Evolutionary conservation across 2,888 invertebrate genomes (phyloP).

Genomic region (Pelosia muscerda): DNA sequence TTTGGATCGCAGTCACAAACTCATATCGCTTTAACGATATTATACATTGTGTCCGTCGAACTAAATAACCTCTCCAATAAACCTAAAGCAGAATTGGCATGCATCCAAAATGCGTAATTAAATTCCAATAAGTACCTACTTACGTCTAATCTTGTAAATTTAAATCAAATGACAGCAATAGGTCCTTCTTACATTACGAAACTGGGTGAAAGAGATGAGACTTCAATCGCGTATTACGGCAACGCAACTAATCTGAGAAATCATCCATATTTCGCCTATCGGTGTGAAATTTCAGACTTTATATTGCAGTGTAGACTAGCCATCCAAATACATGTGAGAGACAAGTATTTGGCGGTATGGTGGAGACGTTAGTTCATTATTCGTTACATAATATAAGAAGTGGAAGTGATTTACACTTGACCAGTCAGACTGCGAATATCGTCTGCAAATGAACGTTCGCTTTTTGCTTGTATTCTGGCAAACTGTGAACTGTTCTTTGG

Average conservation of each 20-base stretch:
- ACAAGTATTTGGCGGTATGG: not conserved
- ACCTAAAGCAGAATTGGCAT: not conserved
- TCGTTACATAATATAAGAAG: not conserved
- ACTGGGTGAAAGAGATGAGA: not conserved
- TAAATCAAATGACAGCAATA: slow-evolving; percentile 46
- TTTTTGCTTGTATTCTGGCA: slow-evolving; percentile 41
- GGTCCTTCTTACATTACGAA: not conserved
- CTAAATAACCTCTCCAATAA: not conserved
- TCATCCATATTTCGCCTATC: no score
- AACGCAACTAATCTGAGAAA: not conserved
- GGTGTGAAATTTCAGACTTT: no score
- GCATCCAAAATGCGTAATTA: not conserved
- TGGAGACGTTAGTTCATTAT: not conserved
- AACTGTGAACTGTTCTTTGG: slow-evolving; percentile 36
- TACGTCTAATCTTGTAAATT: slow-evolving; percentile 34
- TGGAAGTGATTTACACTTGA: slow-evolving; percentile 34
- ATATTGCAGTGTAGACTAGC: no score
- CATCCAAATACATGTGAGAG: not conserved
- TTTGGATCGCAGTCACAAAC: no score
- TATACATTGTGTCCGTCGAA: not conserved
- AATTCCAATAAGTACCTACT: slow-evolving; percentile 33
- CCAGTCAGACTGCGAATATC: slow-evolving; percentile 40
- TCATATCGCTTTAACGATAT: not conserved
- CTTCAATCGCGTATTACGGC: not conserved
- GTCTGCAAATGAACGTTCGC: slow-evolving; percentile 31